These are phyloP conservation scores for Pemphigus obesinymphae DNA, from an alignment of 1,140 invertebrate genomes.

Conservation along the genomic window DNA sequence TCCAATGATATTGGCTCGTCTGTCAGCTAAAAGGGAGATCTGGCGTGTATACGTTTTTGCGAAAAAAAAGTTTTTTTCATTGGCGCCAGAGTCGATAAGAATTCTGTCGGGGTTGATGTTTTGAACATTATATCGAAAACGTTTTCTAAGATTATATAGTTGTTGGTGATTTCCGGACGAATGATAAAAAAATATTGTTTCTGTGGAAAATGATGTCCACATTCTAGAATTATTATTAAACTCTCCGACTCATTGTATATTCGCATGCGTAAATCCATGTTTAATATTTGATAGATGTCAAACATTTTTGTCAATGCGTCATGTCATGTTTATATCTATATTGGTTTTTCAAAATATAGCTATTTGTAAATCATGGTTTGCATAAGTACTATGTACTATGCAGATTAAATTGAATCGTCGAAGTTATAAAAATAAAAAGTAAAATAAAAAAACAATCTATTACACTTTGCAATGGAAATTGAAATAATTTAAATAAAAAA, in stretches of 20 bases:
- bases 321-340: neutral
- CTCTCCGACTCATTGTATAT: neutral
- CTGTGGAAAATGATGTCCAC: neutral
- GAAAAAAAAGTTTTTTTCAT: neutral
- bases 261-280: neutral
- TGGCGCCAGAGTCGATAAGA: constrained; percentile 8
- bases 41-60: neutral
- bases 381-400: too few relatives aligned
- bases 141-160: neutral
- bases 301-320: neutral
- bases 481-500: too few relatives aligned
- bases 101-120: neutral
- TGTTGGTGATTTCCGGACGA: neutral
- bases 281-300: neutral
- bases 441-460: too few relatives aligned
- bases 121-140: neutral
- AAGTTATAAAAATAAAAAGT: too few relatives aligned
- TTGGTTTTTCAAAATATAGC: neutral
- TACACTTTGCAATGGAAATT: too few relatives aligned
- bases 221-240: neutral
- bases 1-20: neutral
- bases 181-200: neutral
- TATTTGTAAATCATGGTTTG: too few relatives aligned
- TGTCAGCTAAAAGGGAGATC: neutral
- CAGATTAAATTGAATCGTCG: too few relatives aligned